Evolutionary conservation across 2,888 invertebrate genomes (phyloP), one percentile per base, ranked within the genome.

Genomic region (Euphydryas editha): DNA sequence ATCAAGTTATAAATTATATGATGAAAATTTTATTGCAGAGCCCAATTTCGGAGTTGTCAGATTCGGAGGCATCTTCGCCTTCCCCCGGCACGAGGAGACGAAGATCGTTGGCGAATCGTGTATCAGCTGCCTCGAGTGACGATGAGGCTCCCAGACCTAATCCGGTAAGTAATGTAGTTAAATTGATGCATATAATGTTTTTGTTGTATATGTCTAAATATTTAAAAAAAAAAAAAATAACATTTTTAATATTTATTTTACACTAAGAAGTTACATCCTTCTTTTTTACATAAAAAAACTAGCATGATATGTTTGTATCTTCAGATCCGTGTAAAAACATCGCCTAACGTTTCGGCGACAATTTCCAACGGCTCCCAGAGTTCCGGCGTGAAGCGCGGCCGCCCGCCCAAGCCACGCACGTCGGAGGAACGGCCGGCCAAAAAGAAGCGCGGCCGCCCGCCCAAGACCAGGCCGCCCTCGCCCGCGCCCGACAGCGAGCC

Each of bases 31-130:
- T 65, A 18, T 76, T 74, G 68, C 83, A 93, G 89, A 91, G 89
- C 77, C 89, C 94, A 68, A 85, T 95, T 66, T 95, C 95, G 72
- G 94, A 94, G 78, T 84, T 95, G 72, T 94, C 95, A 6, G 94
- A 95, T 73, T 94, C 94, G 42, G 93, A 93, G 69, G 81, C 89
- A 62, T 86, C 92, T 24, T 87, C 88, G 47, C 85, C 87, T 42
- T 85, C 90, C 8, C 86, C 90, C 37, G 84, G 79, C 18, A 79
- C 79, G 42, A 73, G 76, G 66, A 78, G 89, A 44, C 79, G 89
- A 62, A 79, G 90, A 63, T 83, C 88, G 54, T 77, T 80, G 59
- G 81, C 85, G 39, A 83, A 83, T 73, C 81, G 88, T 66, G 86
- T 88, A 66, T 87, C 93, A 59, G 84, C 94, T 66, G 88, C 84